Evolutionary conservation across 2,888 invertebrate species (phyloP).

Genomic region (Aphelenchoides bicaudatus): DNA sequence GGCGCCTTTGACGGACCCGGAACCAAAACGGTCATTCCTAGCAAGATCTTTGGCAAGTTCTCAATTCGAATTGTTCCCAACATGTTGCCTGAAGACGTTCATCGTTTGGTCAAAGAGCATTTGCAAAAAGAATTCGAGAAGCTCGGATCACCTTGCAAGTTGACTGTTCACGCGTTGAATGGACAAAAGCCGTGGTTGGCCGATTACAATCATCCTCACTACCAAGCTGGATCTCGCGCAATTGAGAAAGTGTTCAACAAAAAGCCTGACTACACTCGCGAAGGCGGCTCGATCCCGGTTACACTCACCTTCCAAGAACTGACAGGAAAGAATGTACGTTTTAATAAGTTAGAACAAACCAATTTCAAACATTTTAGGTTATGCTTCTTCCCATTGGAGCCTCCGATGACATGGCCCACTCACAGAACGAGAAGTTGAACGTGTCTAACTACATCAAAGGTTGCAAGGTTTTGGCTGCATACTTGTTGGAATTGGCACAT

Average conservation of each 20-base stretch:
- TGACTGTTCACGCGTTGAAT: conserved; percentile 66
- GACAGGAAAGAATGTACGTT: conserved; percentile 76
- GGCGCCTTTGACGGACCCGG: conserved; percentile 88
- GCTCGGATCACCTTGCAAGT: conserved; percentile 72
- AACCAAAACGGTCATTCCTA: conserved; percentile 72
- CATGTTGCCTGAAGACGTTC: conserved; percentile 77
- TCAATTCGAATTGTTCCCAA: conserved; percentile 93
- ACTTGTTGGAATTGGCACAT: conserved; percentile 50
- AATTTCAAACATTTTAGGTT: too few species aligned
- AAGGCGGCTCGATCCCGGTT: conserved; percentile 95
- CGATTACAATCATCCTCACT: conserved; percentile 86
- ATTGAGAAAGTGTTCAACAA: conserved; percentile 73
- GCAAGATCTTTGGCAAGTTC: conserved; percentile 83
- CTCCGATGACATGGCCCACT: conserved; percentile 95
- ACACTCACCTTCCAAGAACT: conserved; percentile 74
- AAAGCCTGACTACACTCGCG: conserved; percentile 88
- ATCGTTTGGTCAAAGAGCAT: conserved; percentile 71
- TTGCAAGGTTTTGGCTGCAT: conserved; percentile 53
- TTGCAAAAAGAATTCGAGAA: conserved; percentile 75
- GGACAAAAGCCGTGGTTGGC: conserved; percentile 88
- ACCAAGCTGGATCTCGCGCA: conserved; percentile 74
- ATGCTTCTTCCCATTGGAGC: conserved; percentile 89
- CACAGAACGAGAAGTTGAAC: conserved; percentile 91
- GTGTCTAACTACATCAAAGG: conserved; percentile 56
- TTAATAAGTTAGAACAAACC: too few species aligned